These are phyloP conservation scores for Heliconius eleuchia DNA, from an alignment of 1,140 invertebrate species.

Conservation along the genomic window DNA sequence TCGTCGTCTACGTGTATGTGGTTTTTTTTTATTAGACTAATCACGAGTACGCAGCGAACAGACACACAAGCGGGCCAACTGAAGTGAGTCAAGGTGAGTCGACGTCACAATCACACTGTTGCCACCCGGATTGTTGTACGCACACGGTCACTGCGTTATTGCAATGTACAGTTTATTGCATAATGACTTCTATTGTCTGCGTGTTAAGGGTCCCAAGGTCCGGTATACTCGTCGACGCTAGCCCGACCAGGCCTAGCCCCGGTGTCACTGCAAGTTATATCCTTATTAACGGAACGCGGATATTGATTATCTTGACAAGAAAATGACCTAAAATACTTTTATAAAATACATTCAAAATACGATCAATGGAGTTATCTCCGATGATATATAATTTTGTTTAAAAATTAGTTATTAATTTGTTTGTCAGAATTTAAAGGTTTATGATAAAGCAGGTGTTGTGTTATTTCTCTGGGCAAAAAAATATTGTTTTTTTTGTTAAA, in stretches of 20 bases:
- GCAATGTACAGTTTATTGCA: constrained; percentile 17
- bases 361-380: no score
- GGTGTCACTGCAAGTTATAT: constrained; percentile 12
- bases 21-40: constrained; percentile 48
- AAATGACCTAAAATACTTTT: background rate
- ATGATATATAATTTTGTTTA: no score
- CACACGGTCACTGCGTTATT: constrained; percentile 31
- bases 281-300: constrained; percentile 25
- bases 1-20: constrained; percentile 11
- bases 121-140: constrained; percentile 65
- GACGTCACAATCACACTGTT: constrained; percentile 64
- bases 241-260: constrained; percentile 8
- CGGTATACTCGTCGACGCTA: constrained; percentile 13
- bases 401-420: no score
- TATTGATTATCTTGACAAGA: background rate
- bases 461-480: background rate
- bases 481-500: background rate
- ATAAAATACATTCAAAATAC: no score
- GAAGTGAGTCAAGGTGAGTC: constrained; percentile 76
- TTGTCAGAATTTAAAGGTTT: no score
- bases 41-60: constrained; percentile 57
- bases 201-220: constrained; percentile 21
- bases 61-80: constrained; percentile 61
- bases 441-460: no score
- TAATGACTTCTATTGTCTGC: constrained; percentile 19